A percentile compares a stretch with the other conserved stretches of the same genome.
Evolutionary conservation across 2,797 vertebrate species (phyloP).

Genomic region (Poliocrania exsul): DNA sequence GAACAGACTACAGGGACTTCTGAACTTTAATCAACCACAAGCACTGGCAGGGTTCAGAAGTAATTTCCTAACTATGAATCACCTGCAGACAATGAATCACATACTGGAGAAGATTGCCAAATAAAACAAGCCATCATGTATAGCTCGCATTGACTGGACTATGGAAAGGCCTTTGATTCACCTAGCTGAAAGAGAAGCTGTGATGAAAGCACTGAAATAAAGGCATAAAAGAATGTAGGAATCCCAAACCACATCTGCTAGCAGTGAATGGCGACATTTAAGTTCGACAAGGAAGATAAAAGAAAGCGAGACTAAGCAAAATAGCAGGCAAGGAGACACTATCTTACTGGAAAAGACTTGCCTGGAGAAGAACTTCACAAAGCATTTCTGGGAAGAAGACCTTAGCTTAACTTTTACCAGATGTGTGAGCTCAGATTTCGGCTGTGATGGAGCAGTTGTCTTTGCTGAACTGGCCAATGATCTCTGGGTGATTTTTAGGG

Average conservation of each 20-base stretch:
- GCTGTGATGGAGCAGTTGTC: constrained; percentile 41
- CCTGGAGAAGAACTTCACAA: constrained; percentile 61
- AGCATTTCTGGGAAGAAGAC: constrained; percentile 65
- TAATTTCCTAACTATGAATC: constrained; percentile 85
- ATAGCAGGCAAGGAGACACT: constrained; percentile 54
- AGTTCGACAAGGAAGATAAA: constrained; percentile 64
- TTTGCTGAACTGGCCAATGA: constrained; percentile 26
- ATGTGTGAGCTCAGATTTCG: constrained; percentile 54
- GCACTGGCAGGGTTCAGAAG: constrained; percentile 80
- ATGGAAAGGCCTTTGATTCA: constrained; percentile 77
- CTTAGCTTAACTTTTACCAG: constrained; percentile 63
- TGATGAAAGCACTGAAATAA: constrained; percentile 69
- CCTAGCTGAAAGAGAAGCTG: constrained; percentile 71
- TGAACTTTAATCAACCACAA: constrained; percentile 82
- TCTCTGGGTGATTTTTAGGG: constrained; percentile 7
- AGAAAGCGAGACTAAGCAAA: constrained; percentile 57
- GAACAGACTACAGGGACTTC: constrained; percentile 78
- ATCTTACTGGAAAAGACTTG: constrained; percentile 63
- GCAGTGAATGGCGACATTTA: constrained; percentile 65
- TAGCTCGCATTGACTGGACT: constrained; percentile 72
- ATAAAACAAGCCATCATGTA: constrained; percentile 81
- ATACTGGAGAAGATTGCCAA: constrained; percentile 79
- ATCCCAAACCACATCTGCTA: constrained; percentile 66
- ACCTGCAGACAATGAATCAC: constrained; percentile 83
- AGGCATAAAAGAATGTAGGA: constrained; percentile 69